Evolutionary conservation across 2,888 invertebrate species (phyloP), one percentile per base, ranked within the genome.

Genomic region (Drosophila infuscata): DNA sequence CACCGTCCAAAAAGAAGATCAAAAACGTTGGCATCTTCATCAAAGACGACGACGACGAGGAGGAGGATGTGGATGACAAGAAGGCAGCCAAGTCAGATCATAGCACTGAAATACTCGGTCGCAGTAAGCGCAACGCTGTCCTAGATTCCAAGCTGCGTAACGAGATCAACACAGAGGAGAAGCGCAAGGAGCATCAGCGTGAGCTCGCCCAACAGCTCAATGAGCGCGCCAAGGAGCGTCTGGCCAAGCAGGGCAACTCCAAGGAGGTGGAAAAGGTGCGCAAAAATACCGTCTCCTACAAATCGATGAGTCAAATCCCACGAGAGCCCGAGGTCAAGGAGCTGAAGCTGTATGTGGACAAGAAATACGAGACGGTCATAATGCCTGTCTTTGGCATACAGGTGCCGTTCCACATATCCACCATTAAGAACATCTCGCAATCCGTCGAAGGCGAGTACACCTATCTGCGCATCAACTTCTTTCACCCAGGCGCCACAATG

Each of bases 381-480:
- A 94, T 99, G 91, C 99, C 99, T 3, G 96, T 99, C 83, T 99
- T 98, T 94, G 99, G 99, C 70, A 94, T 98, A 53, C 97, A 99
- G 0, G 98, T 98, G 72, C 99, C 99, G 63, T 99, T 98, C 93
- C 99, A 99, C 93, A 99, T 99, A 92, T 98, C 99, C 6, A 99
- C 98, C 8, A 98, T 99, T 63, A 99, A 99, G 94, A 99, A 99
- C 93, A 99, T 99, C 90, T 99, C 99, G 0, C 98, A 99, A 93
- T 98, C 99, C 0, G 98, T 99, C 17, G 99, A 99, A 94, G 92
- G 99, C 7, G 99, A 99, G 93, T 99, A 99, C 94, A 99, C 99
- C 0, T 99, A 99, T 93, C 95, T 99, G 82, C 96, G 97, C 92
- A 97, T 99, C 90, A 99, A 99, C 94, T 99, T 99, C 93, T 99